Base-by-base conservation (phyloP, 2,797 vertebrate species). In the Anas bernieri region DNA sequence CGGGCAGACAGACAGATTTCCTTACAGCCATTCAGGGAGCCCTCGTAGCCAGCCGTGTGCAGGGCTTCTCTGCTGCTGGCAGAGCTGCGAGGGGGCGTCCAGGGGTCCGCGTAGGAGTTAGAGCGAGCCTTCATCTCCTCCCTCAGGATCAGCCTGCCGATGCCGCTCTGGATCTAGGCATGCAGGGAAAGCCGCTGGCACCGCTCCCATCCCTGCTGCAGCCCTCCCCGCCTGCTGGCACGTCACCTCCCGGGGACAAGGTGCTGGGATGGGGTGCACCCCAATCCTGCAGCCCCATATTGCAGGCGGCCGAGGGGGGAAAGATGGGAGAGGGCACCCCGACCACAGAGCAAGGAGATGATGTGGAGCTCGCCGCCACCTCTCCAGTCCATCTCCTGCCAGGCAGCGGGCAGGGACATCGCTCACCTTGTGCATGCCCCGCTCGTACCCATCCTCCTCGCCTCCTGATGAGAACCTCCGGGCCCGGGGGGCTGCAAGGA, bases 61-160 rank as follows among this genome's bases (percentile, higher is more conserved):
- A 99, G 98, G 69, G 98, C 98, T 97, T 99, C 99, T 90, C 98
- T 98, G 98, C 99, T 99, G 98, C 98, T 98, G 72, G 98, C 97
- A 3, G 99, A 99, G 97, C 98, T 99, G 92, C 98, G 98, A 4
- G 98, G 98, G 18, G 99, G 99, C 1, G 98, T 98, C 99, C 99
- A 99, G 83, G 98, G 98, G 92, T 99, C 99, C 10, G 98, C 98
- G 6, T 99, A 99, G 94, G 98, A 98, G 95, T 98, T 98, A 11
- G 99, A 99, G 26, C 98, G 98, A 28, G 99, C 99, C 97, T 99
- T 99, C 99, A 99, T 99, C 98, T 99, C 99, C 96, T 99, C 99
- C 97, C 99, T 99, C 95, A 99, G 98, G 95, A 99, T 99, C 98
- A 99, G 97, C 89, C 99, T 98, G 90, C 99, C 99, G 21, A 99